Conservation (phyloP, 2,797 vertebrate species). For the Parotocinclus haroldoi region DNA sequence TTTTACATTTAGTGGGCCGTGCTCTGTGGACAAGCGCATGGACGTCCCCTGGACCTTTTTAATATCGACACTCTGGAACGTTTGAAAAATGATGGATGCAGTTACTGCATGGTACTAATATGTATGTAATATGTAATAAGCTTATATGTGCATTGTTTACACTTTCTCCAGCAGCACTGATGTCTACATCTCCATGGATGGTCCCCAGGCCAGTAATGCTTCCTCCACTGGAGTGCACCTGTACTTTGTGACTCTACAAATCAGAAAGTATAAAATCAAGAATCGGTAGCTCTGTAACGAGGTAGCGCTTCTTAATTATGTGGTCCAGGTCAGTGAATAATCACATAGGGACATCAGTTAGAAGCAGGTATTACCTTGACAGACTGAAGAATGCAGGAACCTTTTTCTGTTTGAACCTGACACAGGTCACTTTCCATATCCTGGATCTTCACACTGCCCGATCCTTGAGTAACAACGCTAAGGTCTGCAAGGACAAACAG, state of each 20-base stretch:
- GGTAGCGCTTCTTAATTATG: too few species aligned
- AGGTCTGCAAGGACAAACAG: slow-evolving; percentile 73
- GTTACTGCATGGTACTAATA: background rate
- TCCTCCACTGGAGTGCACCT: slow-evolving; percentile 79
- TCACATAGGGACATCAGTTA: background rate
- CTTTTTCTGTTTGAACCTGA: slow-evolving; percentile 81
- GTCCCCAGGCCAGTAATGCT: slow-evolving; percentile 82
- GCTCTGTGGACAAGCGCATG: slow-evolving; percentile 84
- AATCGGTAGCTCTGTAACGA: too few species aligned
- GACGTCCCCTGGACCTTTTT: slow-evolving; percentile 89
- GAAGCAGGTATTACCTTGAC: slow-evolving; percentile 74
- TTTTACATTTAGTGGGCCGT: slow-evolving; percentile 82
- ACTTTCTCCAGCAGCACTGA: slow-evolving; percentile 76
- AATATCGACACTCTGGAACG: slow-evolving; percentile 78
- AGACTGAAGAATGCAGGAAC: slow-evolving; percentile 80
- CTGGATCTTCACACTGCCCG: slow-evolving; percentile 79
- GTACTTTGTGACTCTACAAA: slow-evolving; percentile 80
- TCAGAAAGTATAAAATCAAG: too few species aligned
- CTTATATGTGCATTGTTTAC: slow-evolving; percentile 62
- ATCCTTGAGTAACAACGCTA: slow-evolving; percentile 77
- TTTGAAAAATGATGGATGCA: slow-evolving; percentile 20
- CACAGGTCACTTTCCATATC: slow-evolving; percentile 87
- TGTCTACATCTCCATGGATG: slow-evolving; percentile 85
- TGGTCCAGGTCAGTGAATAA: too few species aligned
- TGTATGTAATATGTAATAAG: background rate